phyloP scores from a whole-genome alignment of 1,140 invertebrate species.

The Telenomus remus region DNA sequence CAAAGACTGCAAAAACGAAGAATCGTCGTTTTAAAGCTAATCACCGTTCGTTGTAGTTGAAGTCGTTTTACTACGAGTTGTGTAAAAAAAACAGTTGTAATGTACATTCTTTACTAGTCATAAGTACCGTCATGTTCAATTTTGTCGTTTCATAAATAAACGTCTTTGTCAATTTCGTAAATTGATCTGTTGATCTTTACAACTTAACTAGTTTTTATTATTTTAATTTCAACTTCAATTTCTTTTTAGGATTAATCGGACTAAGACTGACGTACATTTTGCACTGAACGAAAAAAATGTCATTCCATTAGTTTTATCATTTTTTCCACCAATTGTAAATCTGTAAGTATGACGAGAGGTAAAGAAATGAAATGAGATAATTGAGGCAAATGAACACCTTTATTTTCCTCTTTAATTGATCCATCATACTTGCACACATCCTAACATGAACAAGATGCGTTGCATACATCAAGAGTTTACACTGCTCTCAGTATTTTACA shows the following conservation, averaged over 20 bases:
- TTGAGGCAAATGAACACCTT: conserved; percentile 59
- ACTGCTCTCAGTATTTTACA: conserved; percentile 67
- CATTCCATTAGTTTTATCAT: no score
- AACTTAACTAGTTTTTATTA: no score
- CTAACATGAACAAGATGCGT: conserved; percentile 74
- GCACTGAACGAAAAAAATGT: no score
- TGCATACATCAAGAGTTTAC: conserved; percentile 70
- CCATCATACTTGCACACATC: conserved; percentile 70
- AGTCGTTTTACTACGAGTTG: conserved; percentile 15
- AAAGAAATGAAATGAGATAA: no score
- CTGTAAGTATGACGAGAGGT: no score
- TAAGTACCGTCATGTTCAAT: conserved; percentile 40
- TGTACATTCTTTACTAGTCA: conserved; percentile 21
- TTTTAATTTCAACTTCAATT: no score
- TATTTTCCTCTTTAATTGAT: conserved; percentile 70
- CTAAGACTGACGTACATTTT: no score
- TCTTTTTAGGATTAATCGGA: no score
- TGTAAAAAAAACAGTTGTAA: conserved; percentile 1
- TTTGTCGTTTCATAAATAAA: conserved; percentile 24
- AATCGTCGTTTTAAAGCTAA: no score
- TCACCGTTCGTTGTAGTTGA: conserved; percentile 12
- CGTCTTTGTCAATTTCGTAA: conserved; percentile 48
- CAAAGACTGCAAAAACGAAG: conserved; percentile 20
- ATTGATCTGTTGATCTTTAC: neutral
- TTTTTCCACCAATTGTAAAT: no score